Evolutionary conservation across 2,888 invertebrate species (phyloP), one percentile per base, ranked within the genome.

Genomic region (Epirrhoe alternata): DNA sequence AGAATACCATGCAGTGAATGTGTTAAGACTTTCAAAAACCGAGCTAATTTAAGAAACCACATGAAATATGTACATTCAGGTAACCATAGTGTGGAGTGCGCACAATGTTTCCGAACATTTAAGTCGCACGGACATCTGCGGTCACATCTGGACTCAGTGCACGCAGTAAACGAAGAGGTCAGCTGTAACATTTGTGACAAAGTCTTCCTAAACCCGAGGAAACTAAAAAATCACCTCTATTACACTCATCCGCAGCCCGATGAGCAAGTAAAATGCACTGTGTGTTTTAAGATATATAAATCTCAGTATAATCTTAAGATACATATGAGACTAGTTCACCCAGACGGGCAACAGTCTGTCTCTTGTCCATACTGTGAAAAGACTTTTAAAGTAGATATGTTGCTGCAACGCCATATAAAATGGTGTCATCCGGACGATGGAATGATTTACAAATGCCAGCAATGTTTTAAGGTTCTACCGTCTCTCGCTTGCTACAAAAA

Each of bases 361-460:
- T 61, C 72, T 0, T 84, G 84, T 17, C 73, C 74, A 0, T 65
- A 75, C 5, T 85, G 84, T 16, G 52, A 71, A 4, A 83, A 85
- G 45, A 66, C 63, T 0, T 84, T 82, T 51, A 83, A 83, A 71
- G 76, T 73, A 0, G 76, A 77, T 5, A 80, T 78, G 77, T 55
- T 85, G 0, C 64, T 85, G 0, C 79, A 82, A 58, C 68, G 80
- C 3, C 85, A 85, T 56, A 74, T 79, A 1, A 80, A 77, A 61
- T 84, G 83, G 80, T 76, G 75, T 1, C 85, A 85, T 54, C 79
- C 83, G 0, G 33, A 61, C 0, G 82, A 83, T 24, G 82, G 81
- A 0, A 73, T 81, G 74, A 62, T 74, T 12, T 82, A 84, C 61
- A 74, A 77, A 50, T 85, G 85, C 54, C 75, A 76, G 0, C 73